Evolutionary conservation across 37 sponge, comb jelly and placozoan genomes (phyloP).

Genomic region (Hormiphora californensis): DNA sequence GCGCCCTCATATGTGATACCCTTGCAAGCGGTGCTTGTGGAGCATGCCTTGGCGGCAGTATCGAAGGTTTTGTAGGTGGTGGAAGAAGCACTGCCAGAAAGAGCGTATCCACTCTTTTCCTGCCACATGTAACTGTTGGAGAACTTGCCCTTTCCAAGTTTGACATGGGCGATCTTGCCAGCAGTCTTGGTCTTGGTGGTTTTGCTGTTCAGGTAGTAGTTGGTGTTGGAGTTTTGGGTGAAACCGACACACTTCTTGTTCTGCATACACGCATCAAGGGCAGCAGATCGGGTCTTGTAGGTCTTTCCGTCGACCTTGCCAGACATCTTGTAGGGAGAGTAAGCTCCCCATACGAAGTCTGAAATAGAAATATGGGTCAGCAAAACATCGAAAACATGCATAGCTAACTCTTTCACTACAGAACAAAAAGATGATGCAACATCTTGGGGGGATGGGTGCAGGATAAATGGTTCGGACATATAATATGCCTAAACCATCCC

Average conservation of each 20-base stretch:
- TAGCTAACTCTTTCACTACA: too few species aligned
- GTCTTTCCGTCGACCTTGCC: not conserved
- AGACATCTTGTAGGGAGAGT: not conserved
- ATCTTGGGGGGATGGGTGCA: too few species aligned
- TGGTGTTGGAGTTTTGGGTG: not conserved
- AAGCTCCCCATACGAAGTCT: not conserved
- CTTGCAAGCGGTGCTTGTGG: not conserved
- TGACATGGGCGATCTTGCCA: too few species aligned
- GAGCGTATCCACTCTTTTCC: not conserved
- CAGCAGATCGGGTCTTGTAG: not conserved
- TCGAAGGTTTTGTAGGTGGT: not conserved
- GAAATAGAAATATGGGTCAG: too few species aligned
- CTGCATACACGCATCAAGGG: constrained; percentile 17
- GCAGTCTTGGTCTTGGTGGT: too few species aligned
- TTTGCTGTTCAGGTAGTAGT: not conserved
- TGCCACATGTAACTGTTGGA: constrained; percentile 7
- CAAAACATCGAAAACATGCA: too few species aligned
- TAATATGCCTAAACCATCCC: too few species aligned
- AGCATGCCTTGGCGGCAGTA: not conserved
- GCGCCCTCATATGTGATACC: not conserved
- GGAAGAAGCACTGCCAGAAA: not conserved
- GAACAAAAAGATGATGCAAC: too few species aligned
- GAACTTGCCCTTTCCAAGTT: too few species aligned
- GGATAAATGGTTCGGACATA: too few species aligned
- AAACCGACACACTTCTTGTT: not conserved